These are phyloP conservation scores for Erebia aethiops DNA, from an alignment of 2,888 invertebrate species.

Conservation along the genomic window DNA sequence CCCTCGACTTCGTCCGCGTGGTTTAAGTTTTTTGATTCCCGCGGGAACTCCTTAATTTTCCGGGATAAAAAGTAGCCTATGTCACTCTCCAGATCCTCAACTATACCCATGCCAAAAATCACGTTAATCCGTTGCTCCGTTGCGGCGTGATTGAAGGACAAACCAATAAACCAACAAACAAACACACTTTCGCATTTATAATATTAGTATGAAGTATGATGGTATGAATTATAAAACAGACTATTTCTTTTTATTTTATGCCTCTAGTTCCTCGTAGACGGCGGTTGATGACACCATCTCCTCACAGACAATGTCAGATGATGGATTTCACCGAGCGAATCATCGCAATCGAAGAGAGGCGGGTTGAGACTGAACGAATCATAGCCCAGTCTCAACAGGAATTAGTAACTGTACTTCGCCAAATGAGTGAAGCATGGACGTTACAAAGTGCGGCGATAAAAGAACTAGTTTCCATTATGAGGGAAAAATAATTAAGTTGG, in stretches of 20 bases:
- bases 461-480: slow-evolving; percentile 11
- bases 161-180: no score
- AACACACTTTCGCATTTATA: no score
- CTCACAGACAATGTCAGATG: slow-evolving; percentile 10
- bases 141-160: no score
- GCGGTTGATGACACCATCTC: slow-evolving; percentile 7
- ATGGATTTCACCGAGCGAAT: slow-evolving; percentile 9
- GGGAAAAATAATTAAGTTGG: not conserved
- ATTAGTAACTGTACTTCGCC: slow-evolving; percentile 3
- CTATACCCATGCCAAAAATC: no score
- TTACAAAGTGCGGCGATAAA: slow-evolving; percentile 15
- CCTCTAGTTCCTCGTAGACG: not conserved
- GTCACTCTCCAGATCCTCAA: no score
- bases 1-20: no score
- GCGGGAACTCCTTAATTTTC: no score
- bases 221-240: not conserved
- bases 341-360: slow-evolving; percentile 14
- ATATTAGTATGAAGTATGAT: no score
- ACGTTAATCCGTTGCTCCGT: no score
- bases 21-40: no score
- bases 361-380: slow-evolving; percentile 11
- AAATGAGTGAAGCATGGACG: slow-evolving; percentile 23
- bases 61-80: no score
- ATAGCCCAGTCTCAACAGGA: slow-evolving; percentile 9
- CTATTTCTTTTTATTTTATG: not conserved